phyloP scores from a whole-genome alignment of 35 echinoderm and acorn worm genomes.

The Lytechinus variegatus region DNA sequence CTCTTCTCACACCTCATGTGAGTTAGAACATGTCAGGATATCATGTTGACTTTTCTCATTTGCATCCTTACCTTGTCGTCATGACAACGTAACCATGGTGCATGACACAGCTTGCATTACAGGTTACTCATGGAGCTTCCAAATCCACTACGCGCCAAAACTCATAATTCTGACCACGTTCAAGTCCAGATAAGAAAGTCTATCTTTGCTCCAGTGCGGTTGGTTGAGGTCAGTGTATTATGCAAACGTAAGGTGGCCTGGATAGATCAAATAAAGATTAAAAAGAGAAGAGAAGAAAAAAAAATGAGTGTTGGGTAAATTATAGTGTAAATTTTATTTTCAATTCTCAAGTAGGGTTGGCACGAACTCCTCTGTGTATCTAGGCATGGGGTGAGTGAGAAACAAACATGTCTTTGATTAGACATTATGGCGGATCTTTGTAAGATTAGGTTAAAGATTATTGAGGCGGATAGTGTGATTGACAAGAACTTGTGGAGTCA shows the following conservation, averaged over 20 bases:
- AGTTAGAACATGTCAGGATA: not conserved
- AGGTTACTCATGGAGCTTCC: not conserved
- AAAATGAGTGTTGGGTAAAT: not conserved
- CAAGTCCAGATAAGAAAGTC: constrained; percentile 18
- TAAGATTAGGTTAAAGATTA: constrained; percentile 20
- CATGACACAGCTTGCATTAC: constrained; percentile 31
- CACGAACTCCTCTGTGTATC: not conserved
- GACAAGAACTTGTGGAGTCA: constrained; percentile 21
- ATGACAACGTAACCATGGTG: constrained; percentile 52
- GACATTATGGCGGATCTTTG: not conserved
- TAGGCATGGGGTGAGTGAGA: constrained; percentile 7
- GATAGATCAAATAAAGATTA: not conserved
- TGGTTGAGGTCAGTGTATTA: not conserved
- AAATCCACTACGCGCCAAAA: not conserved
- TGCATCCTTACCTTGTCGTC: constrained; percentile 52
- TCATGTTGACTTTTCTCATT: constrained; percentile 43
- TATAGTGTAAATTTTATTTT: not conserved
- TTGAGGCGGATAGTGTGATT: not conserved
- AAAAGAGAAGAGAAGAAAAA: not conserved
- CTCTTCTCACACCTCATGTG: not conserved
- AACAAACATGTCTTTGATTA: constrained; percentile 24
- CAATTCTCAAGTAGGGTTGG: not conserved
- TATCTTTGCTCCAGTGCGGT: not conserved
- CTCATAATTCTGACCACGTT: not conserved
- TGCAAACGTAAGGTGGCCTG: not conserved